Base-by-base conservation (phyloP, 1,140 invertebrate genomes). In the Epicauta chinensis region DNA sequence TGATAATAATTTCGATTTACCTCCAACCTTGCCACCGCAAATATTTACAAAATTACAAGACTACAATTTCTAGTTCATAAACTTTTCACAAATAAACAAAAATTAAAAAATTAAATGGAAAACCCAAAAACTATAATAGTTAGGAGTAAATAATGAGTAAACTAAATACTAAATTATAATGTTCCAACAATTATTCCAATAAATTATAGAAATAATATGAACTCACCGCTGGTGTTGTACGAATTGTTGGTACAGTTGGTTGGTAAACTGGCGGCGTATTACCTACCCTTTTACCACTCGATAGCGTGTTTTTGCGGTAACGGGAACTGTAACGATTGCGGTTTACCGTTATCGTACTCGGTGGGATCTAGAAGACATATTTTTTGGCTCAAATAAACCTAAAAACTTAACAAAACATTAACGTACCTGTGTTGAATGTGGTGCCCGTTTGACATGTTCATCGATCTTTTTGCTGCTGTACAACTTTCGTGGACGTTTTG, bases 221-320 rank as follows among this genome's bases (percentile, higher is more conserved):
- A 29, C 34, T 49, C 2, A 37, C 30, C 12, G 46, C 36, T 23
- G 58, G 49, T n/a, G 55, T 60, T 34, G 32, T 34, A n/a, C 10
- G 32, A 7, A 60, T 42, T 16, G 64, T 63, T 2, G 66, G 66
- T 30, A 68, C 64, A 10, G 66, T 68, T 4, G 66, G 66, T 35
- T 64, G 51, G 41, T 68, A 68, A 29, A 52, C 59, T 37, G 68
- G 67, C 34, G 61, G 51, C 13, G 45, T 50, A 7, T 60, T 64
- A 39, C 61, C 59, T 2, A 59, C 47, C 59, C 53, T 59, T 10
- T 54, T 38, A 49, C 59, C 51, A 51, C 60, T 56, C 23, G 55
- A 37, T 30, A 59, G 46, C 34, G 59, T 46, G 30, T 68, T 63
- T 15, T 44, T 62, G 29, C 67, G 63, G 55, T 66, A 69, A 49